Conservation (phyloP, 2,888 invertebrate species). For the Tetanocera ferruginea region DNA sequence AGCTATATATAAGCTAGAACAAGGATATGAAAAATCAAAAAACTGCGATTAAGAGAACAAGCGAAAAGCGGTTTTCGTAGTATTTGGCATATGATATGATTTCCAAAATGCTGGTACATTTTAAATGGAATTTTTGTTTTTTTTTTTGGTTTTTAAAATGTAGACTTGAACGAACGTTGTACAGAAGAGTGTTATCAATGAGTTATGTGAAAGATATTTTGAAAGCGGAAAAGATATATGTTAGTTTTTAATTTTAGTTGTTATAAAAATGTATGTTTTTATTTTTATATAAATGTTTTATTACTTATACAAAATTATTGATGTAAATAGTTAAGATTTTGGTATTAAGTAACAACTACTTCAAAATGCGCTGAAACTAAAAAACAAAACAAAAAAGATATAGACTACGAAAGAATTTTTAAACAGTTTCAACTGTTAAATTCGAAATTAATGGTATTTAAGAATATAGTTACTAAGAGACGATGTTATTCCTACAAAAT, state of each 20-base stretch:
- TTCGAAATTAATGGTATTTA: no score
- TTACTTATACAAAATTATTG: not conserved
- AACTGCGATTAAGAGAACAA: not conserved
- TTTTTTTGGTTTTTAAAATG: not conserved
- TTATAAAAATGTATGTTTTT: not conserved
- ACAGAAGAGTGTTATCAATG: not conserved
- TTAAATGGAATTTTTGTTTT: not conserved
- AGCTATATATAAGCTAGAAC: slow-evolving; percentile 63
- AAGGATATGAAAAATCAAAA: not conserved
- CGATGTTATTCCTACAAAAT: no score
- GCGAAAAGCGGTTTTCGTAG: not conserved
- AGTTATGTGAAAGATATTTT: not conserved
- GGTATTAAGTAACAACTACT: not conserved
- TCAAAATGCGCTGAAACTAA: no score
- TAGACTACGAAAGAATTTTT: no score
- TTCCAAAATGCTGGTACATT: slow-evolving; percentile 17
- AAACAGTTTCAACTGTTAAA: no score
- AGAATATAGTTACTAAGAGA: no score
- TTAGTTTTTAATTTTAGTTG: not conserved
- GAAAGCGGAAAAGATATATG: not conserved
- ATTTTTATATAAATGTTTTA: not conserved
- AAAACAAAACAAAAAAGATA: no score
- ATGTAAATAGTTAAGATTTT: not conserved
- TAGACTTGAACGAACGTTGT: not conserved
- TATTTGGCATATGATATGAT: not conserved